Evolutionary conservation across 2,797 vertebrate species (phyloP).

Genomic region (Fistularia tabacaria): DNA sequence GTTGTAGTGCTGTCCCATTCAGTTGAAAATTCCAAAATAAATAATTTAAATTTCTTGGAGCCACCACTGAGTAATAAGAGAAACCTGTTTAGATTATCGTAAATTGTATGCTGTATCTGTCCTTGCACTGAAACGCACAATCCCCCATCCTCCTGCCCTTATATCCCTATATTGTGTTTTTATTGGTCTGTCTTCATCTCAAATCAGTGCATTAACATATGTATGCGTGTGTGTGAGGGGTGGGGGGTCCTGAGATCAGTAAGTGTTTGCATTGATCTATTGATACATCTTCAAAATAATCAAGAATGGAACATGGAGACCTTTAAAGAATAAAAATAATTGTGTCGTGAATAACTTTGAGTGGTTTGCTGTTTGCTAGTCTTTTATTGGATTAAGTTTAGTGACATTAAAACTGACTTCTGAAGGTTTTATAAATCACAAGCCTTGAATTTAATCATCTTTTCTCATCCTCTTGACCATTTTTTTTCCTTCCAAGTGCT

Average conservation of each 20-base stretch:
- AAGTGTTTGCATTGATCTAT: conserved; percentile 38
- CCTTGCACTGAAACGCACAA: conserved; percentile 16
- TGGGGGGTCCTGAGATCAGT: background rate
- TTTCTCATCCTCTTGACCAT: too few relatives aligned
- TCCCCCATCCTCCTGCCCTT: background rate
- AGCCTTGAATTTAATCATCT: too few relatives aligned
- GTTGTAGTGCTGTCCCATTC: conserved; percentile 10
- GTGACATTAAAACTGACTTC: too few relatives aligned
- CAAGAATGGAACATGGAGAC: conserved; percentile 15
- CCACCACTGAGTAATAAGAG: too few relatives aligned
- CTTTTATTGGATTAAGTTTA: conserved; percentile 6
- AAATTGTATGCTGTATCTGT: background rate
- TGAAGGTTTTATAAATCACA: too few relatives aligned
- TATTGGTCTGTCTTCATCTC: too few relatives aligned
- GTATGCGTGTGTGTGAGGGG: background rate
- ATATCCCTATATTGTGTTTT: background rate
- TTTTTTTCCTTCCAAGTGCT: conserved; percentile 15
- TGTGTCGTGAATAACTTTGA: too few relatives aligned
- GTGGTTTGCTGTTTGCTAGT: conserved; percentile 5
- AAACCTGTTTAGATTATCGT: too few relatives aligned
- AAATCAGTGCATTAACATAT: too few relatives aligned
- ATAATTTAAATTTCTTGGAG: conserved; percentile 25
- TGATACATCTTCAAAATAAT: conserved; percentile 29
- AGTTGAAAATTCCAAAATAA: conserved; percentile 44
- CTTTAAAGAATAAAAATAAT: conserved; percentile 35